Base-by-base conservation (phyloP, 2,888 invertebrate species). In the Diarsia mendica region DNA sequence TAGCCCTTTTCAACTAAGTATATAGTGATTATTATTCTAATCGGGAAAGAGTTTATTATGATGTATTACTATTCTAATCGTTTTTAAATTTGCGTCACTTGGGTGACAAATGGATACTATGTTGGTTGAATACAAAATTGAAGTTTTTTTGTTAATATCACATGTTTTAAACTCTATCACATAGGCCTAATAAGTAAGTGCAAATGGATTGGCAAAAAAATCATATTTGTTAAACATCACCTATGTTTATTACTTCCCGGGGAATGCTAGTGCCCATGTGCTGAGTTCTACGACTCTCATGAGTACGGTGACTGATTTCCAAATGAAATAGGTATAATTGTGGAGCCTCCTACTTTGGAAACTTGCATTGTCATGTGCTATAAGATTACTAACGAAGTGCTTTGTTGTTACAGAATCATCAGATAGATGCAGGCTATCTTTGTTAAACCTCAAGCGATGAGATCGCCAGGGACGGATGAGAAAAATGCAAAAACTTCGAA, bases 1-100 rank as follows among this genome's bases (percentile, higher is more conserved):
- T 80, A 86, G 82, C 81, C 78, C 79, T 86, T 89, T 77, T 87
- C 90, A 88, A 80, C 82, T 85, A 87, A 80, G 86, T 89, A 85
- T 85, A 82, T 18, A n/a, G n/a, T 23, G 72, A 79, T 77, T 76
- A 75, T 73, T 79, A 85, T 87, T 80, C 67, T 39, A 33, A 49
- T 58, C 55, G 44, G 20, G 49, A 20, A 77, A n/a, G 33, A 73
- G 33, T 80, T 58, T 66, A 55, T 49, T 1, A 63, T 13, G 5
- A 2, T 20, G 23, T 63, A 69, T 74, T 75, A 71, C 67, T 77
- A 82, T 82, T 78, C 44, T 64, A 48, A 82, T 70, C 48, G 53
- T 20, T 71, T 55, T 68, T 49, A 67, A 67, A 73, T 80, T 72
- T 13, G 71, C 80, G 33, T 75, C 33, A 58, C 8, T 61, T 66